phyloP scores from a whole-genome alignment of 53 echinoderm and acorn worm genomes.

The Patiria pectinifera region DNA sequence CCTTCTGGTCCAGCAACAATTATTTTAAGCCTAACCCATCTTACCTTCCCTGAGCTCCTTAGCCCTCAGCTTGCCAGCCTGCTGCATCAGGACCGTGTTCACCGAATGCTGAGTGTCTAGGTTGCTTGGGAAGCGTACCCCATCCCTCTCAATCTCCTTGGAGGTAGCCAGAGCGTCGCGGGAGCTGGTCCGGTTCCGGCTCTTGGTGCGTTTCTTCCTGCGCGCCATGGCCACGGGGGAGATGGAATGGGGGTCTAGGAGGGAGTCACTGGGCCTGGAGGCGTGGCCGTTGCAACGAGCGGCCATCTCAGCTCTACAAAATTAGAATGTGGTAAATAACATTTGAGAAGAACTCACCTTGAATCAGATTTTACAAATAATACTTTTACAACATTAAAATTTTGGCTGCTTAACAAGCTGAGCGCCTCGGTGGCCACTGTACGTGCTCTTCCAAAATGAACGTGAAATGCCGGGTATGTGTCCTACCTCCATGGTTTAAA shows the following conservation, averaged over 20 bases:
- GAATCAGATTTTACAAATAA: too few species aligned
- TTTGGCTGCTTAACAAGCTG: too few species aligned
- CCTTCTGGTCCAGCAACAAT: too few species aligned
- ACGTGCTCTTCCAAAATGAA: too few species aligned
- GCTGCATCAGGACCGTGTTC: constrained; percentile 88
- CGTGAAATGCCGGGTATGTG: too few species aligned
- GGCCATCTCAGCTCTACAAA: constrained; percentile 58
- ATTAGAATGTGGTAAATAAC: neutral
- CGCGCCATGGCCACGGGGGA: constrained; percentile 88
- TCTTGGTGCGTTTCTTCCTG: constrained; percentile 77
- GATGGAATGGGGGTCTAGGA: constrained; percentile 94
- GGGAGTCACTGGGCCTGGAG: constrained; percentile 55
- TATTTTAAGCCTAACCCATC: neutral
- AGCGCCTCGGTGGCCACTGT: too few species aligned
- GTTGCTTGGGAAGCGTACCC: constrained; percentile 84
- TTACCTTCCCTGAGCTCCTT: constrained; percentile 94
- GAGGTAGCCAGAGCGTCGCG: constrained; percentile 28
- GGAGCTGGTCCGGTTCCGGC: constrained; percentile 56
- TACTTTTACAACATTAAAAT: too few species aligned
- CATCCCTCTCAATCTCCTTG: constrained; percentile 74
- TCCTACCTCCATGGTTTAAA: too few species aligned
- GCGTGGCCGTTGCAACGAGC: constrained; percentile 55
- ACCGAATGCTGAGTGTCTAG: constrained; percentile 91
- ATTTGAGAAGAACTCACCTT: too few species aligned
- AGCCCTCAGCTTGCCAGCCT: constrained; percentile 88